Evolutionary conservation across 1,140 invertebrate genomes (phyloP).

Genomic region (Tigriopus japonicus): DNA sequence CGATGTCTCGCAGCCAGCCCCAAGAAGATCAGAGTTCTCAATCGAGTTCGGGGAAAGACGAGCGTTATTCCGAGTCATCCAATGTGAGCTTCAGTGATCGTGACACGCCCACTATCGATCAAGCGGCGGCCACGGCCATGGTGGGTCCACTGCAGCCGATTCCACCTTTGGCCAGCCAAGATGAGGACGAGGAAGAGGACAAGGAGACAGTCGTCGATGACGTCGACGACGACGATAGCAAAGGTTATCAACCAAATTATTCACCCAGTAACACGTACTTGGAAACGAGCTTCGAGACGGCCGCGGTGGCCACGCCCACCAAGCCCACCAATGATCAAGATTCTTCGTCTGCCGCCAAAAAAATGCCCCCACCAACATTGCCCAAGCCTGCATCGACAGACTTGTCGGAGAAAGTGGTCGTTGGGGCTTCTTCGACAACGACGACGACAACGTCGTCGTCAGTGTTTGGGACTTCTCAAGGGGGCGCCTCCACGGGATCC

Average conservation of each 20-base stretch:
- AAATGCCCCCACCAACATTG: background rate
- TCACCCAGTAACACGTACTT: slow-evolving; percentile 6
- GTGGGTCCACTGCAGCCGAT: background rate
- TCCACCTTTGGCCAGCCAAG: too few relatives aligned
- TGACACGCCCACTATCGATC: background rate
- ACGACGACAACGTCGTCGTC: too few relatives aligned
- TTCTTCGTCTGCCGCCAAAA: too few relatives aligned
- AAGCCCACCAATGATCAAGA: background rate
- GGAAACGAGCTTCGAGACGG: slow-evolving; percentile 1
- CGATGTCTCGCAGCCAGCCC: background rate
- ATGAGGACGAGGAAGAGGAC: too few relatives aligned
- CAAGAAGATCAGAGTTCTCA: background rate
- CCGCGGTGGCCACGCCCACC: too few relatives aligned
- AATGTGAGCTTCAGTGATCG: slow-evolving; percentile 5
- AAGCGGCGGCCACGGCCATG: background rate
- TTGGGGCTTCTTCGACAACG: background rate
- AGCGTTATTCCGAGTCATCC: background rate
- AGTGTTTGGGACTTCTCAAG: background rate
- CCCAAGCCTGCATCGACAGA: background rate
- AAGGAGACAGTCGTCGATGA: too few relatives aligned
- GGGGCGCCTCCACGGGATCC: background rate
- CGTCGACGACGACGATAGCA: too few relatives aligned
- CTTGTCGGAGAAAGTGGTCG: too few relatives aligned
- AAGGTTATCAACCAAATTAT: too few relatives aligned
- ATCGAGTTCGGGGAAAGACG: background rate